A percentile compares a stretch with the other conserved stretches of the same genome.
Evolutionary conservation across 2,888 invertebrate genomes (phyloP).

Genomic region (Parelbella ahira): DNA sequence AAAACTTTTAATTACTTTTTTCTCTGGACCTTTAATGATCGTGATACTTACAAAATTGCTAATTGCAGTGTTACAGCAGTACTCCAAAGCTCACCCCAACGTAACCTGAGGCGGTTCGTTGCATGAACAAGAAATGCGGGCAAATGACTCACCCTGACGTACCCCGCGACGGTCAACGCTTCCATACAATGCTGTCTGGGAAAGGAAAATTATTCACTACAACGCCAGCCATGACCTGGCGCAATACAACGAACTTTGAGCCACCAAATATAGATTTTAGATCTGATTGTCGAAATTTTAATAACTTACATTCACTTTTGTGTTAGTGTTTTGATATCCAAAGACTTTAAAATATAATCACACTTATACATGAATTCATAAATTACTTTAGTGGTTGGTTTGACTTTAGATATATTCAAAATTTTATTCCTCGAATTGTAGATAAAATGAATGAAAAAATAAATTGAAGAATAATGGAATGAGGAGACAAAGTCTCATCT

Average conservation of each 20-base stretch:
- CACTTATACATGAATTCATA: too few species aligned
- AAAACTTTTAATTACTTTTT: neutral
- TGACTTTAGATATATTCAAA: too few species aligned
- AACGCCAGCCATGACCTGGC: slow-evolving; percentile 22
- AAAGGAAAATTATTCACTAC: slow-evolving; percentile 20
- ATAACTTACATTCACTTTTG: too few species aligned
- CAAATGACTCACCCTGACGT: slow-evolving; percentile 12
- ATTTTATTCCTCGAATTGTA: too few species aligned
- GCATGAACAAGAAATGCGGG: slow-evolving; percentile 20
- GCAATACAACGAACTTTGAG: slow-evolving; percentile 23
- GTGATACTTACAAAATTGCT: slow-evolving; percentile 8
- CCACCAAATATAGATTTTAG: slow-evolving; percentile 9
- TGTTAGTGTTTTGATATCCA: too few species aligned
- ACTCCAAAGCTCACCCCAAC: slow-evolving; percentile 20
- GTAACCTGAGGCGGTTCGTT: slow-evolving; percentile 9
- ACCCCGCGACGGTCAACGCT: slow-evolving; percentile 31
- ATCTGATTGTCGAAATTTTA: neutral
- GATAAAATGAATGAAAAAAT: too few species aligned
- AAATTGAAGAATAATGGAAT: too few species aligned
- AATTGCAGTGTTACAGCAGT: slow-evolving; percentile 10
- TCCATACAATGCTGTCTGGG: slow-evolving; percentile 38
- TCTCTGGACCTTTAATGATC: neutral
- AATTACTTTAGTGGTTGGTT: too few species aligned
- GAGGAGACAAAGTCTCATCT: too few species aligned
- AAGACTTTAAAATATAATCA: too few species aligned